A percentile compares a stretch with the other conserved stretches of the same genome.
phyloP scores from a whole-genome alignment of 2,797 vertebrate species.

The Remorina albescens region DNA sequence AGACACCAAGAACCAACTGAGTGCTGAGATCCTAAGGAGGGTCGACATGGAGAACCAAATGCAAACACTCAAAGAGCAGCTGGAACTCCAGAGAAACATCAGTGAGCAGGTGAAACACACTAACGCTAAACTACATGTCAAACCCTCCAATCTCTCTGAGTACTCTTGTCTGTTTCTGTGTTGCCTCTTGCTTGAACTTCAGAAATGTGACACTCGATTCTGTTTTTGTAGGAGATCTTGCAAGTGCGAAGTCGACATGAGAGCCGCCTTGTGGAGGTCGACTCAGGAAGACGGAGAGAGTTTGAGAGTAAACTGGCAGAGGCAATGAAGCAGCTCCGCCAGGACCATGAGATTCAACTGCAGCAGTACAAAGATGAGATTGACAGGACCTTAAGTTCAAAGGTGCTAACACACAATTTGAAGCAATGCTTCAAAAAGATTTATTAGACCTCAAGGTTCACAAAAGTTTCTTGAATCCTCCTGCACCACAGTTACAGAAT shows the following conservation, averaged over 20 bases:
- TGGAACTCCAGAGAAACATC: slow-evolving; percentile 86
- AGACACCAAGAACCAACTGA: slow-evolving; percentile 84
- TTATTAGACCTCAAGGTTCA: background rate
- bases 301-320: slow-evolving; percentile 85
- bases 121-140: background rate
- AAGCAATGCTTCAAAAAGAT: background rate
- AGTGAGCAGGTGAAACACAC: slow-evolving; percentile 81
- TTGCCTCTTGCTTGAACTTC: background rate
- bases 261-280: slow-evolving; percentile 83
- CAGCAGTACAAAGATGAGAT: slow-evolving; percentile 87
- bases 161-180: no score
- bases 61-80: slow-evolving; percentile 87
- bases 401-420: slow-evolving; percentile 69
- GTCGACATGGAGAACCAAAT: slow-evolving; percentile 87
- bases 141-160: no score
- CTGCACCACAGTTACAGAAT: slow-evolving; percentile 82
- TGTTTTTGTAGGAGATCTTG: slow-evolving; percentile 80
- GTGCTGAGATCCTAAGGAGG: slow-evolving; percentile 84
- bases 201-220: background rate
- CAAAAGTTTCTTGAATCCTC: background rate
- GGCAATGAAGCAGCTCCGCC: slow-evolving; percentile 84
- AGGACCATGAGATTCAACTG: slow-evolving; percentile 85
- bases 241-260: slow-evolving; percentile 84
- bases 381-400: slow-evolving; percentile 82
- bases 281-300: slow-evolving; percentile 79